Evolutionary conservation across 1,140 invertebrate genomes (phyloP).

Genomic region (Phocides pigmalion): DNA sequence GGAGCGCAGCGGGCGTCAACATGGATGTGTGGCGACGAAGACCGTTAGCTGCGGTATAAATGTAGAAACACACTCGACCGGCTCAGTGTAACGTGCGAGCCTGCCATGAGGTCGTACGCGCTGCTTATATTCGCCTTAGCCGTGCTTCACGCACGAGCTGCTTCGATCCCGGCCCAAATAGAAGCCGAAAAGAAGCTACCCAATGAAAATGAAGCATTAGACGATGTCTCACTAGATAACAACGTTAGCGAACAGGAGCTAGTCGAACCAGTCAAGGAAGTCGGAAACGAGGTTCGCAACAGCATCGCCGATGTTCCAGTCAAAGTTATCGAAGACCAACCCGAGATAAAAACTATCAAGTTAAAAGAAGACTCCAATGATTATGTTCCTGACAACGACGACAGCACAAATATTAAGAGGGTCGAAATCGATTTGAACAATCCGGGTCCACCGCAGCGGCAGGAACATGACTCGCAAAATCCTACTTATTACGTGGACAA

Average conservation of each 20-base stretch:
- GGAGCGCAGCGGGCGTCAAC: constrained; percentile 34
- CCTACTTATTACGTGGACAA: constrained; percentile 54
- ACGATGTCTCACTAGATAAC: constrained; percentile 55
- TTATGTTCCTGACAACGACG: constrained; percentile 49
- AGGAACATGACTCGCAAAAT: constrained; percentile 73
- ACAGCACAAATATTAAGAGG: constrained; percentile 49
- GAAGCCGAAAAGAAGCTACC: constrained; percentile 47
- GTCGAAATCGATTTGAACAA: constrained; percentile 61
- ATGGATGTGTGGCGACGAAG: constrained; percentile 30
- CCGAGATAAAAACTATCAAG: constrained; percentile 43
- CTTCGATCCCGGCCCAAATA: constrained; percentile 46
- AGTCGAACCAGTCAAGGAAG: constrained; percentile 52
- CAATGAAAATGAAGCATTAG: constrained; percentile 34
- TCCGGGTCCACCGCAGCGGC: constrained; percentile 66
- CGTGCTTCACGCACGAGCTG: constrained; percentile 57
- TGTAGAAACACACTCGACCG: constrained; percentile 41
- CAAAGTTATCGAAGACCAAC: constrained; percentile 52
- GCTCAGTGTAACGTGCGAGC: constrained; percentile 52
- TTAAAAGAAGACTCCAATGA: constrained; percentile 56
- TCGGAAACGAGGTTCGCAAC: constrained; percentile 53
- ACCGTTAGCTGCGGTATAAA: constrained; percentile 76
- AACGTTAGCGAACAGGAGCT: constrained; percentile 48
- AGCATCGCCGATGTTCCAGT: constrained; percentile 52
- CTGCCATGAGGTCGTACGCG: constrained; percentile 66
- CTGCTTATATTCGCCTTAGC: constrained; percentile 46